These are phyloP conservation scores for Melozone crissalis DNA, from an alignment of 2,113 vertebrate species.

Conservation along the genomic window DNA sequence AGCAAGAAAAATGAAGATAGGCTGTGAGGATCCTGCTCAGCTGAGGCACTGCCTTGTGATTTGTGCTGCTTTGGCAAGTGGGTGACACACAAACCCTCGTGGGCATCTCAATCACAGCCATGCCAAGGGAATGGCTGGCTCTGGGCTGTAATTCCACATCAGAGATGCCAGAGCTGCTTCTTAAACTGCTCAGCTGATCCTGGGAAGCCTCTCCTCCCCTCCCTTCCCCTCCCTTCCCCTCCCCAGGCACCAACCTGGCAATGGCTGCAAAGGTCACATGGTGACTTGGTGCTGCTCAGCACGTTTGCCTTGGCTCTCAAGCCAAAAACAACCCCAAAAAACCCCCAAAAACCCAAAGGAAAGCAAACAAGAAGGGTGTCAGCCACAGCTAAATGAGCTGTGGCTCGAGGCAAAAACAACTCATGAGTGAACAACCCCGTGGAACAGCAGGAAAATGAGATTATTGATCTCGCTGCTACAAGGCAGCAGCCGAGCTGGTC, in stretches of 20 bases:
- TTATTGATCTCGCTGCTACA: not conserved
- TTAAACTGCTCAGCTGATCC: rapidly evolving
- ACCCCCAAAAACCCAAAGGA: rapidly evolving
- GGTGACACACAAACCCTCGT: not conserved
- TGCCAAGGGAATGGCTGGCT: rapidly evolving
- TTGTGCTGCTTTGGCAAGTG: rapidly evolving
- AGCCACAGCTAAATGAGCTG: not conserved
- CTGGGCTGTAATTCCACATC: not conserved
- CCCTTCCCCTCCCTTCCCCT: not conserved
- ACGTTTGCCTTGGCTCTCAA: not conserved
- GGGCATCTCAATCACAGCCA: not conserved
- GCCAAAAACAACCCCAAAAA: not conserved
- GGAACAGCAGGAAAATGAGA: not conserved
- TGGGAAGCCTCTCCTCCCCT: not conserved
- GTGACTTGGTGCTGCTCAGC: not conserved
- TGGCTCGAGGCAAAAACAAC: not conserved
- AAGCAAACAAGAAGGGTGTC: not conserved
- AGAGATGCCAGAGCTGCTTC: rapidly evolving
- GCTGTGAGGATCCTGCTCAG: rapidly evolving
- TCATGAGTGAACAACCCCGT: not conserved
- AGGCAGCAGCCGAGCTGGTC: rapidly evolving
- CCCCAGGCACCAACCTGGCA: not conserved
- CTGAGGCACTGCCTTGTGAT: not conserved
- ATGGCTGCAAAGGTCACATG: rapidly evolving
- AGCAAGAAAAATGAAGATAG: not conserved